Evolutionary conservation across 92 coral and sea anemone genomes (phyloP), one percentile per base, ranked within the genome.

Genomic region (Paragorgia papillata): DNA sequence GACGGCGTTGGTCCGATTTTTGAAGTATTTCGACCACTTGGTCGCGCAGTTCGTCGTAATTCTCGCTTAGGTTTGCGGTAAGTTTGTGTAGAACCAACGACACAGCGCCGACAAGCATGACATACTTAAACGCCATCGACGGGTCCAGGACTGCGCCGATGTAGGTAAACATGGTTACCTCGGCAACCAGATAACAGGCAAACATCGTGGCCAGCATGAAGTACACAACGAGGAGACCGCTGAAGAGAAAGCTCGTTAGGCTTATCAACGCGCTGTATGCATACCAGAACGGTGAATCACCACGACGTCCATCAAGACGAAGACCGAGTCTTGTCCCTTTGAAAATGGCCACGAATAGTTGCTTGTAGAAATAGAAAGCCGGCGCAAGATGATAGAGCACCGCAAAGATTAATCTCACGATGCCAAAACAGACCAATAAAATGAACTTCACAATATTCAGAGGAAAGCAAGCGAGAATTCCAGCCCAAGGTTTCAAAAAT

Each of bases 81-180:
- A 77, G 29, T 7, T 75, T 58, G 57, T 76, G 56, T 43, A 76
- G 66, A 41, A 67, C 57, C 26, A 67, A 0, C 21, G 76, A 68
- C 22, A 83, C 26, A 20, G 87, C 74, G 37, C 69, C 82, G 26
- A 76, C 60, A 9, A 83, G 63, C 9, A 62, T 21, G n/a, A 83
- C 31, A 29, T 83, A 83, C 50, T 41, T 69, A 34, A 83, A 75
- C 18, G 79, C 83, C 83, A 83, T 83, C 1, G 77, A 15, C 30
- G 87, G 87, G 2, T 65, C 55, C 32, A 83, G 48, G 7, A 66
- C 66, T 57, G 82, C 78, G n/a, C 87, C 83, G 51, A 83, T 39
- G 30, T 83, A 83, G 1, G 87, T 83, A 50, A 83, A 83, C 87
- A 83, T 65, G 40, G 78, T 83, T 39, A 83, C 87, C 50, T 83